Base-by-base conservation (phyloP, 2,888 invertebrate genomes). In the Cheilosia pagana region DNA sequence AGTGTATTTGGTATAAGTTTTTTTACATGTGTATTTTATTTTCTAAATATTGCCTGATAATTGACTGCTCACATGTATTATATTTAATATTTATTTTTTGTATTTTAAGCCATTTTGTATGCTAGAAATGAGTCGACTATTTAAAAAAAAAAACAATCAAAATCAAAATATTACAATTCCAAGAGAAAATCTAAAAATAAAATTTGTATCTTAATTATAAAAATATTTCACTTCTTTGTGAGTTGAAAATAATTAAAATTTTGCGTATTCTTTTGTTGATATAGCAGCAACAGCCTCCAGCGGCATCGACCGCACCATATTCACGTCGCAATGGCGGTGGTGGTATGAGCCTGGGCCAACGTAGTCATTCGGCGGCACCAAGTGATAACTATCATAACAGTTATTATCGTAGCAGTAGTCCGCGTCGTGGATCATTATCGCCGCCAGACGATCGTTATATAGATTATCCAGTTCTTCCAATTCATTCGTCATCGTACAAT, bases 351-450 rank as follows among this genome's bases (percentile, higher is more conserved):
- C 88, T 90, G 19, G 92, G 93, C 76, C 96, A 96, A 90, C 94
- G 97, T 87, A 97, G 97, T 89, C 96, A 96, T 92, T 97, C 97
- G 76, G 97, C 97, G 76, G 97, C 97, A 77, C 97, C 97, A 35
- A 92, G 91, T 87, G 92, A 92, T 87, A 90, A 89, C 87, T 92
- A 92, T 87, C 90, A 91, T 88, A 88, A 89, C 81, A 88, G 88
- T 87, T 91, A 91, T 86, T 91, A 92, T 87, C 90, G 92, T 89
- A 96, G 96, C 91, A 96, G 95, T 93, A 96, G 96, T 88, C 97
- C 97, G 87, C 93, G 95, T 67, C 92, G 94, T 74, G 93, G 92
- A 41, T 92, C 92, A n/a, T 87, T 92, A 50, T 92, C 92, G 72
- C 92, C 92, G 70, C 92, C 92, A 12, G 92, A 92, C 89, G 92